phyloP scores from a whole-genome alignment of 2,113 vertebrate genomes.

The Gorsachius goisagi region DNA sequence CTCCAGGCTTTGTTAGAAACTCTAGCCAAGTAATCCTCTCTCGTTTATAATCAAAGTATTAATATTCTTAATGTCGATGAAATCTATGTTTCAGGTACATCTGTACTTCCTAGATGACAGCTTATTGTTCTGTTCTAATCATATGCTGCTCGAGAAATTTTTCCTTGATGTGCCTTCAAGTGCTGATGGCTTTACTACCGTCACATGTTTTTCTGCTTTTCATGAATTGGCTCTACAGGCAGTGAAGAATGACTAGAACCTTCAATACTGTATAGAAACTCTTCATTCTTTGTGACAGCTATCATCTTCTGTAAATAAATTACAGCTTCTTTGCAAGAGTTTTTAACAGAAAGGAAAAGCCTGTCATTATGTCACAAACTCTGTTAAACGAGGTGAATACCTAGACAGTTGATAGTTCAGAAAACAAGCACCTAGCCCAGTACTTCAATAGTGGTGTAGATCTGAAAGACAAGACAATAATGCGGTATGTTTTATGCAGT shows the following conservation, averaged over 20 bases:
- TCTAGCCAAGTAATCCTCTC: no score
- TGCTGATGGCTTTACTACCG: background rate
- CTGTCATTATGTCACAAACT: background rate
- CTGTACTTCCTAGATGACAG: background rate
- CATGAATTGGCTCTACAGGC: background rate
- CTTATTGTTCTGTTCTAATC: background rate
- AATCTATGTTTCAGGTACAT: background rate
- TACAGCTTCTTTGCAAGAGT: background rate
- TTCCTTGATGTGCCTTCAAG: background rate
- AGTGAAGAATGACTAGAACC: background rate
- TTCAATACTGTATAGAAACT: background rate
- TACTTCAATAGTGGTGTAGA: background rate
- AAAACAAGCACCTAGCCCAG: background rate
- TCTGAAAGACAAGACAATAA: background rate
- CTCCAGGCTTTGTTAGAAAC: no score
- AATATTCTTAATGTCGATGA: background rate
- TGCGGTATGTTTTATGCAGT: background rate
- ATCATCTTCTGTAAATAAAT: background rate
- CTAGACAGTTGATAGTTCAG: background rate
- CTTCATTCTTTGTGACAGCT: background rate
- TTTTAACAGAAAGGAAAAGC: background rate
- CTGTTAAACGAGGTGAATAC: no score
- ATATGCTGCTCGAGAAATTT: background rate
- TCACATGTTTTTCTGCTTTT: background rate
- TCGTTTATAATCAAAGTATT: background rate